Conservation (phyloP, 2,797 vertebrate genomes). For the Mycteria americana region DNA sequence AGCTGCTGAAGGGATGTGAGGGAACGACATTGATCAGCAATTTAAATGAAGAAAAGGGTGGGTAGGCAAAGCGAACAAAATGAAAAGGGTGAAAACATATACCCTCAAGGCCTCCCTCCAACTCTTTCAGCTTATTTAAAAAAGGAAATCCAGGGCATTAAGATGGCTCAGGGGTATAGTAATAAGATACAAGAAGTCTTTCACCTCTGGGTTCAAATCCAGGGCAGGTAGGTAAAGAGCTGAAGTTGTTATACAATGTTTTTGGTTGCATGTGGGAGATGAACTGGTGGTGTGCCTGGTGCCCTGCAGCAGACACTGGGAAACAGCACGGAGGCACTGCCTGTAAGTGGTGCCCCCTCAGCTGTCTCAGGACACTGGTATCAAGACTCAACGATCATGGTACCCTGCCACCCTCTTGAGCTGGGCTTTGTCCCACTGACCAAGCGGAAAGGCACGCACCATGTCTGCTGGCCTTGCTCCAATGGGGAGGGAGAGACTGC, state of each 20-base stretch:
- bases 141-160: constrained; percentile 1
- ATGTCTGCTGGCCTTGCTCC: background rate
- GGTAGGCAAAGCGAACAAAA: background rate
- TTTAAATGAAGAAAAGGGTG: background rate
- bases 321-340: background rate
- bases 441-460: accelerated
- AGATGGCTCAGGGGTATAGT: background rate
- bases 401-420: background rate
- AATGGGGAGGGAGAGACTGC: background rate
- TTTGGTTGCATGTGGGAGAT: background rate
- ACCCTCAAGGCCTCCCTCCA: background rate
- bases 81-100: background rate
- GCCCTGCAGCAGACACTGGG: background rate
- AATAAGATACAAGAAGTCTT: constrained; percentile 11
- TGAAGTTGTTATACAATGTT: background rate
- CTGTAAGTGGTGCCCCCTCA: accelerated
- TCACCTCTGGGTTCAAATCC: constrained; percentile 14
- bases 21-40: background rate
- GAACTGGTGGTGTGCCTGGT: background rate
- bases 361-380: background rate
- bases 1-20: background rate
- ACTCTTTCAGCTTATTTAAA: background rate
- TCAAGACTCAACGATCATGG: background rate
- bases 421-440: background rate
- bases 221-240: background rate